Conservation (phyloP, 1,140 invertebrate genomes). For the Elymnias hypermnestra region DNA sequence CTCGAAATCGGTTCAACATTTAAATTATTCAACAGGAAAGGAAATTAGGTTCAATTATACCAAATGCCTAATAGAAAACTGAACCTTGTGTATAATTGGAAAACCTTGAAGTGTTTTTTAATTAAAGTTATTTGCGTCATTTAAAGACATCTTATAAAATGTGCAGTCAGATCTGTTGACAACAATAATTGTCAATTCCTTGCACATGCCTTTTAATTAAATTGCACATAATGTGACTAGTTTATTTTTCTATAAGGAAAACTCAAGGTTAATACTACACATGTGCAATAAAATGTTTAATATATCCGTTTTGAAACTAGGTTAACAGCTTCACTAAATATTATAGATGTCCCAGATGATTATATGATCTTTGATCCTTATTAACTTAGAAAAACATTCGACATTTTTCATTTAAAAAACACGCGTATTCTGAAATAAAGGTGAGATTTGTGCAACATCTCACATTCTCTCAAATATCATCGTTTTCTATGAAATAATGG, state of each 20-base stretch:
- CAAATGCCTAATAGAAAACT: too few relatives aligned
- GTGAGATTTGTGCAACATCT: too few relatives aligned
- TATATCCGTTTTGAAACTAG: conserved; percentile 26
- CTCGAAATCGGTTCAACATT: too few relatives aligned
- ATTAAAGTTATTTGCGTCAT: neutral
- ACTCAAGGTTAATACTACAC: conserved; percentile 20
- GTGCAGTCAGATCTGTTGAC: too few relatives aligned
- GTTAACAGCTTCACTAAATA: conserved; percentile 21
- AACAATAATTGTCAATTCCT: conserved; percentile 9
- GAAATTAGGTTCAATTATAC: too few relatives aligned
- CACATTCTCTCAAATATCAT: too few relatives aligned
- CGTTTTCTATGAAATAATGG: too few relatives aligned
- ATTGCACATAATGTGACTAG: conserved; percentile 13
- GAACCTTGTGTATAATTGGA: too few relatives aligned
- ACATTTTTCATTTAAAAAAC: neutral
- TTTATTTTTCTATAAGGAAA: conserved; percentile 19
- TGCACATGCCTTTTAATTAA: conserved; percentile 9
- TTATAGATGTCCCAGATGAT: conserved; percentile 1
- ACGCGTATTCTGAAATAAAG: too few relatives aligned
- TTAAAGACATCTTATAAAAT: too few relatives aligned
- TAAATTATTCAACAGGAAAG: too few relatives aligned
- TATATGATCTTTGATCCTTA: neutral
- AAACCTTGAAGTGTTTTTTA: too few relatives aligned
- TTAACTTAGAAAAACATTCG: neutral
- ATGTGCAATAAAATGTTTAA: conserved; percentile 10